Evolutionary conservation across 2,113 vertebrate genomes (phyloP).

Genomic region (Zosterops japonicus): DNA sequence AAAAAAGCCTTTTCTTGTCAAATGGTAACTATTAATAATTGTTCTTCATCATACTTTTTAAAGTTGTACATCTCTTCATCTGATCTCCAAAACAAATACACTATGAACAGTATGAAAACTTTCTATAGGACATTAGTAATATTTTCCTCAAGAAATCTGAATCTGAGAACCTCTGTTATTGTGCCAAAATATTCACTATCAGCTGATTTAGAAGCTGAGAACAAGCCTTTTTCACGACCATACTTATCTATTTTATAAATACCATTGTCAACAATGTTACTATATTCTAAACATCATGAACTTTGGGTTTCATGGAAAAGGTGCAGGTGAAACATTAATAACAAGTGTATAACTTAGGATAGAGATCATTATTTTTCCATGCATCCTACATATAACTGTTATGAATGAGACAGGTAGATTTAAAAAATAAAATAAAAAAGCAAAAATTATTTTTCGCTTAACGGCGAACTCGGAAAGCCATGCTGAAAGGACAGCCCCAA

Average conservation of each 20-base stretch:
- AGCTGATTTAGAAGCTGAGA: not conserved
- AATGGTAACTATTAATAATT: not conserved
- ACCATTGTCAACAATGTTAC: not conserved
- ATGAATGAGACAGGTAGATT: too few species aligned
- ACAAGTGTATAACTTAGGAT: not conserved
- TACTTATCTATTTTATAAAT: not conserved
- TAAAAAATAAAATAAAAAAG: too few species aligned
- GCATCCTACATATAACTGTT: not conserved
- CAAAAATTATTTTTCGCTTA: too few species aligned
- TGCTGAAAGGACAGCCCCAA: too few species aligned
- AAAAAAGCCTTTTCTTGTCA: not conserved
- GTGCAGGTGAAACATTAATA: not conserved
- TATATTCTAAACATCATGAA: not conserved
- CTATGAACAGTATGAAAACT: not conserved
- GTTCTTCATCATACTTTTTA: not conserved
- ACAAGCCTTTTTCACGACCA: not conserved
- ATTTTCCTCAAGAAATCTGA: slow-evolving; percentile 17
- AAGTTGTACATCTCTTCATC: not conserved
- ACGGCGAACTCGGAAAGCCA: too few species aligned
- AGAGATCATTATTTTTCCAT: not conserved
- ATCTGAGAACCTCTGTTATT: not conserved
- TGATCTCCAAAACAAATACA: not conserved
- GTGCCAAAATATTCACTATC: not conserved
- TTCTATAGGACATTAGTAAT: not conserved
- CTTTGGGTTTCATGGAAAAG: not conserved